Evolutionary conservation across 2,797 vertebrate genomes (phyloP), one percentile per base, ranked within the genome.

Genomic region (Cynopterus sphinx): DNA sequence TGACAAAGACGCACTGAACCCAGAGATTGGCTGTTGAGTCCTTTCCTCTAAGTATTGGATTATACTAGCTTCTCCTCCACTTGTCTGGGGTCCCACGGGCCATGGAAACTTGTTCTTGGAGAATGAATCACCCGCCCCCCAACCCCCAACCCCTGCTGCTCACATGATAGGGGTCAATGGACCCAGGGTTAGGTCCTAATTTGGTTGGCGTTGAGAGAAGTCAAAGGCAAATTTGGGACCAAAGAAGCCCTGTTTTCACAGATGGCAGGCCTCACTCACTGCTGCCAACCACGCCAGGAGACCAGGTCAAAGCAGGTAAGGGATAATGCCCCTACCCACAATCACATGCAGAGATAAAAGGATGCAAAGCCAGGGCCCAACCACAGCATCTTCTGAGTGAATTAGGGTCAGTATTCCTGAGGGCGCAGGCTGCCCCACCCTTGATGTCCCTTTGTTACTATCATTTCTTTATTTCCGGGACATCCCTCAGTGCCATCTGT

Each of bases 301-400:
- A 33, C 33, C 61, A 28, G 28, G 33, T 19, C 5, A 49, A 41
- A 51, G 17, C 63, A 87, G 4, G 11, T 2, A 0, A 31, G 2
- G 22, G n/a, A 16, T 15, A 4, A 0, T 1, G 22, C 1, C 0
- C 57, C 53, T 33, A 9, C 36, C n/a, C 33, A 39, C 1, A 17
- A 17, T 10, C 41, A 26, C 43, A 21, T 7, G 22, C 43, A 59
- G 33, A 61, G 5, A 41, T 22, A 22, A 67, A 46, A 28, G 4
- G 17, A 36, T 7, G 82, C 73, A 13, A 71, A 46, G 49, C 71
- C 49, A 67, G 73, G 4, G 28, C 13, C 53, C 79, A 11, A 79
- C 26, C 51, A 21, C 2, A 5, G 16, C 3, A 61, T 21, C 78
- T 63, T 86, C 51, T 57, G 26, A 15, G 16, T 28, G 49, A 43